Conservation (phyloP, 1,140 invertebrate species). For the Steinernema khuongi region DNA sequence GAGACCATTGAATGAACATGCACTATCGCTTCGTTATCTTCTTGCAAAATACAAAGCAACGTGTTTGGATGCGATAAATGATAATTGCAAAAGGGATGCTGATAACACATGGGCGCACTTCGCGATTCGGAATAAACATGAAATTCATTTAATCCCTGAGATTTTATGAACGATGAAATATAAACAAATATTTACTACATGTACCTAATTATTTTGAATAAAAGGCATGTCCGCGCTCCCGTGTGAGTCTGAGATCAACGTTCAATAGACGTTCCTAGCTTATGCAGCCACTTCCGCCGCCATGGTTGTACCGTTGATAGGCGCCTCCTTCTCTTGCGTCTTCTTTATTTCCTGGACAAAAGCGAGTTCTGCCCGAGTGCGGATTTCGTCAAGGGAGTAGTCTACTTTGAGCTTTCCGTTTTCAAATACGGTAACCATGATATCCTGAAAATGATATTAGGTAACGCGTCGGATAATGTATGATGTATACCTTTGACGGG, state of each 20-base stretch:
- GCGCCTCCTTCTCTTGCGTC: background rate
- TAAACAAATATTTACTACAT: no score
- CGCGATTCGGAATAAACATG: no score
- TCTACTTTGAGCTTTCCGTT: constrained; percentile 61
- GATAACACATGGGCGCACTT: no score
- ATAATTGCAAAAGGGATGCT: no score
- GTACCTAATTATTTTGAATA: background rate
- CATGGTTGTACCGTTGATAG: background rate
- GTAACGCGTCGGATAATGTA: background rate
- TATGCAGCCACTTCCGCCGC: background rate
- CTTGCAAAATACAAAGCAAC: no score
- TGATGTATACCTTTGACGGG: constrained; percentile 57
- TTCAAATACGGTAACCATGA: constrained; percentile 61
- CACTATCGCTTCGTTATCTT: no score
- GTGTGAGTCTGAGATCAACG: background rate
- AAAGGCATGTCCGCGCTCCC: background rate
- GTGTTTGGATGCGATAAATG: no score
- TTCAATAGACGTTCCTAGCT: background rate
- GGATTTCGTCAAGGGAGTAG: constrained; percentile 60
- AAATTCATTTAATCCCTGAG: no score
- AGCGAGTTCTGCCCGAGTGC: constrained; percentile 41
- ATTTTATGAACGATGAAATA: no score
- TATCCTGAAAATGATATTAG: constrained; percentile 53
- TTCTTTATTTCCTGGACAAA: constrained; percentile 22
- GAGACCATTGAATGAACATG: no score